Evolutionary conservation across 2,113 vertebrate genomes (phyloP).

Genomic region (Hoplias malabaricus): DNA sequence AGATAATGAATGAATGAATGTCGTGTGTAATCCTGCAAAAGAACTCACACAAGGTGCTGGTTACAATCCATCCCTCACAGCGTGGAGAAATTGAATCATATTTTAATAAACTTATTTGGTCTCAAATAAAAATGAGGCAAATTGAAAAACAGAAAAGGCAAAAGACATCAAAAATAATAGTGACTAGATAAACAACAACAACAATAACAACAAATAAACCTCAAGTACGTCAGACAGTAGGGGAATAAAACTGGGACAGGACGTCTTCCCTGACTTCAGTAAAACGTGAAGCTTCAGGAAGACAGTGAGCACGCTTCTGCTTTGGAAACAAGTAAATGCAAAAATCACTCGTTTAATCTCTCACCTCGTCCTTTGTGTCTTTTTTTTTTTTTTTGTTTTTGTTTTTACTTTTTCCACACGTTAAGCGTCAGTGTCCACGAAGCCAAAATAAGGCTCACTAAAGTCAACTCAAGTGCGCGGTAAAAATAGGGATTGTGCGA

Average conservation of each 20-base stretch:
- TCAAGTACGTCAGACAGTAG: slow-evolving; percentile 67
- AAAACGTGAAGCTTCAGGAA: slow-evolving; percentile 52
- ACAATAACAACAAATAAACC: slow-evolving; percentile 21
- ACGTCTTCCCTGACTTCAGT: slow-evolving; percentile 54
- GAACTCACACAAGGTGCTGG: background rate
- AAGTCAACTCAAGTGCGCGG: background rate
- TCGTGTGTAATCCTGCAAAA: background rate
- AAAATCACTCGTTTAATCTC: slow-evolving; percentile 37
- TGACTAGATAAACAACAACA: slow-evolving; percentile 27
- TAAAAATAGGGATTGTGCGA: background rate
- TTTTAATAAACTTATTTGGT: slow-evolving; percentile 67
- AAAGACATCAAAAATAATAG: slow-evolving; percentile 43
- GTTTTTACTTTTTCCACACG: slow-evolving; percentile 23
- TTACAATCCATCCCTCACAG: background rate
- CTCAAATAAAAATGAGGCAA: slow-evolving; percentile 55
- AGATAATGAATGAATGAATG: no score
- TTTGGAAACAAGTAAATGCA: slow-evolving; percentile 37
- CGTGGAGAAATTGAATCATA: slow-evolving; percentile 40
- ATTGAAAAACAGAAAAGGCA: slow-evolving; percentile 55
- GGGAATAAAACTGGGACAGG: slow-evolving; percentile 56
- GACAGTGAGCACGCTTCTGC: slow-evolving; percentile 41
- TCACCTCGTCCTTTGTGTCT: slow-evolving; percentile 29
- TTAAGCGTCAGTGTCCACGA: slow-evolving; percentile 16
- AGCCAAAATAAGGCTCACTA: slow-evolving; percentile 5
- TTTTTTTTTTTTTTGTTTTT: slow-evolving; percentile 35